Base-by-base conservation (phyloP, 2,888 invertebrate species). In the Mimachlamys varia region DNA sequence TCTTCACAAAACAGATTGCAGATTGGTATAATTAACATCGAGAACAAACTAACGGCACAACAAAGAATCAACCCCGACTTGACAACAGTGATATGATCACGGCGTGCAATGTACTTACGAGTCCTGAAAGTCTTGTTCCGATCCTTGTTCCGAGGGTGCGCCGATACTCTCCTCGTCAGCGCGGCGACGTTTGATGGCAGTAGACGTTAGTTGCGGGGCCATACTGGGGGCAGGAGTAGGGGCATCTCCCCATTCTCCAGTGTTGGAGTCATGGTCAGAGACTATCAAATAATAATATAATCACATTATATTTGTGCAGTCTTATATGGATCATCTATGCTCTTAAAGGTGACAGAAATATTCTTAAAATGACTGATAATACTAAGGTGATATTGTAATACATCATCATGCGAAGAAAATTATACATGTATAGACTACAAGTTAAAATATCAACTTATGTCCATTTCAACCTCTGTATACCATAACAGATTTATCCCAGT, bases 111-210 rank as follows among this genome's bases (percentile, higher is more conserved):
- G 62, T 27, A 95, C 96, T 94, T 93, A 96, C 94, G 95, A 94
- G 87, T 95, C 95, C 88, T 95, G 94, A 58, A 94, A 95, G 88
- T 95, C 95, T n/a, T 94, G 94, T 92, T 95, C 95, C 4, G 95
- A 94, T 15, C 95, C 96, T 88, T 93, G 94, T 88, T 95, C 95
- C 17, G 95, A 95, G n/a, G 93, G 92, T 33, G 93, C 93, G 50
- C 93, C 93, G 27, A 90, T 92, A 88, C 93, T 93, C 37, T 95
- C 95, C 58, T 95, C 95, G 22, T 94, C 93, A 90, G 94, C 92
- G 17, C 95, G 94, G 44, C 94, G 92, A n/a, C 95, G 93, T 91
- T 96, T 96, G 55, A 95, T 92, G 17, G 94, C 95, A 1, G 95
- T 95, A 1, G 95, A 95, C 88, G 94, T 93, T 91, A 94, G 92